Base-by-base conservation (phyloP, 2,888 invertebrate genomes). In the Protodeltote pygarga region DNA sequence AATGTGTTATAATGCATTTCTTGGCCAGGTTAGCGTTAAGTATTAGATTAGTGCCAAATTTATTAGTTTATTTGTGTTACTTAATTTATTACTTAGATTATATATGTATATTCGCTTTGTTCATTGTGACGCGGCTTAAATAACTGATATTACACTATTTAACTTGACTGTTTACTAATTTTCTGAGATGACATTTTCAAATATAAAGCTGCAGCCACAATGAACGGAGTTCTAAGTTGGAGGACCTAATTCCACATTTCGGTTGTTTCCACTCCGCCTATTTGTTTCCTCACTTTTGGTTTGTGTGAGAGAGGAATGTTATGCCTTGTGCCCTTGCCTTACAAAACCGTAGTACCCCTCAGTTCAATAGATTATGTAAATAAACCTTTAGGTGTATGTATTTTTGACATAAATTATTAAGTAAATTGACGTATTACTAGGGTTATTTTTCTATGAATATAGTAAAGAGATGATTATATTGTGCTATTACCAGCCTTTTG, bases 11-110 rank as follows among this genome's bases (percentile, higher is more conserved):
- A 50, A 65, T 75, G 81, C 81, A 81, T 81, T 81, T 81, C 61
- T 69, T 68, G 74, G 63, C 57, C 65, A 66, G 65, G 54, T 67
- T 77, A 82, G 65, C 9, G 38, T 27, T 65, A 69, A 81, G 79
- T 81, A 79, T 83, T 88, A 88, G 87, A 75, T 68, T 87, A 89
- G 91, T 91, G 91, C 91, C 90, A 90, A 91, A 88, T 76, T 74
- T 60, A 71, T 69, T 65, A 70, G 75, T 77, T 79, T 71, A 64
- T 63, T 75, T 79, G 79, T 80, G 83, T 89, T 88, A 87, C 85
- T 87, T 91, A 87, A 89, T 87, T 89, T 90, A 90, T 89, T 88
- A 61, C 68, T 77, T 85, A 74, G 66, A 64, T 65, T 57, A 17
- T 29, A 11, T 42, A 27, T 29, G n/a, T 47, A 23, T 34, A 13